Conservation (phyloP, 1,140 invertebrate species). For the Eueides isabella region DNA sequence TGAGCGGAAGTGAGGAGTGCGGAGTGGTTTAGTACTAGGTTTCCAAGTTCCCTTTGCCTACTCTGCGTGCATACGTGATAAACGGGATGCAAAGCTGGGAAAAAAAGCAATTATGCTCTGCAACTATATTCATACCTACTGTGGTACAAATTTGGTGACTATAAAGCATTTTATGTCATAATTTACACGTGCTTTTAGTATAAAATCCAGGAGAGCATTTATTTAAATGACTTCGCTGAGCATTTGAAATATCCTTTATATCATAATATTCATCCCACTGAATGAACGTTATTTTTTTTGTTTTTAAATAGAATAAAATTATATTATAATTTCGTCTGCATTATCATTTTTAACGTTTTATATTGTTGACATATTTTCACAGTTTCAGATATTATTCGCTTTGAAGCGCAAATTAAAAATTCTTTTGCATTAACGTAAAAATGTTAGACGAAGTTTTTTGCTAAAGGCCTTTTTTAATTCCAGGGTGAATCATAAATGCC, state of each 20-base stretch:
- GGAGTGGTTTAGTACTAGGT: no score
- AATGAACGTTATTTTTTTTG: background rate
- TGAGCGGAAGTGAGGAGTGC: no score
- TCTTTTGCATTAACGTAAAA: slow-evolving; percentile 30
- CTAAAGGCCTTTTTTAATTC: slow-evolving; percentile 42
- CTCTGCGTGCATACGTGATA: no score
- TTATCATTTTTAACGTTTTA: slow-evolving; percentile 37
- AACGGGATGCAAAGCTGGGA: no score
- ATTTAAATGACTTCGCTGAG: slow-evolving; percentile 9
- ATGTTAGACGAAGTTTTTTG: slow-evolving; percentile 26
- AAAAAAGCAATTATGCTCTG: no score
- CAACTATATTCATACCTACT: background rate
- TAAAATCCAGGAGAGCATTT: background rate
- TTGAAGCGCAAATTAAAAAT: slow-evolving; percentile 37
- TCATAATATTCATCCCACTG: background rate
- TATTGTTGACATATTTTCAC: slow-evolving; percentile 39
- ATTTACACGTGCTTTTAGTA: background rate
- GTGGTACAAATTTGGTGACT: background rate
- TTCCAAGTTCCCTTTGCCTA: no score
- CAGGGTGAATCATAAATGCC: slow-evolving; percentile 87
- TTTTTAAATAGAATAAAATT: slow-evolving; percentile 21
- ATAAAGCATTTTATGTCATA: background rate
- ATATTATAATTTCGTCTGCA: slow-evolving; percentile 33
- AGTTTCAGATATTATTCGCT: slow-evolving; percentile 37
- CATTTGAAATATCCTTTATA: slow-evolving; percentile 10